Percentiles rank a stretch among this genome's conserved stretches.
phyloP scores from a whole-genome alignment of 2,113 vertebrate species.

The Sinocyclocheilus anshuiensis region DNA sequence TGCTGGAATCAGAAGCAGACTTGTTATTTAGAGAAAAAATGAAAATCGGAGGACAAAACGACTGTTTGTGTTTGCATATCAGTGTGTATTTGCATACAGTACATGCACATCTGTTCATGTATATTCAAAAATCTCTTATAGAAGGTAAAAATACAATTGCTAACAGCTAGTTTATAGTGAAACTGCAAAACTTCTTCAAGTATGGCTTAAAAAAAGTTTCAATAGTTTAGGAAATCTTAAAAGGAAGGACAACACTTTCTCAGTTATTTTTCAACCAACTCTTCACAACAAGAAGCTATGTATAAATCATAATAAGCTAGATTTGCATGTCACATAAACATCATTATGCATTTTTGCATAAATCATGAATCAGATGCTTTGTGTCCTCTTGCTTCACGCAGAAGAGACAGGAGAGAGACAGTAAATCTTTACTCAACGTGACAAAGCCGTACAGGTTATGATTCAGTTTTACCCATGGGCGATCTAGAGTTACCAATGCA shows the following conservation, averaged over 20 bases:
- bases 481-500: slow-evolving; percentile 11
- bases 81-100: slow-evolving; percentile 1
- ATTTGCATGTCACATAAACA: slow-evolving; percentile 37
- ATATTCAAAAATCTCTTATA: background rate
- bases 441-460: slow-evolving; percentile 1
- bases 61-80: slow-evolving; percentile 13
- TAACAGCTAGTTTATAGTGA: background rate
- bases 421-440: slow-evolving; percentile 10
- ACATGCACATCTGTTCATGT: background rate
- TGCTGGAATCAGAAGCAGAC: background rate
- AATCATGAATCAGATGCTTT: slow-evolving; percentile 49
- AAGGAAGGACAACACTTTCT: slow-evolving; percentile 36
- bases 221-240: slow-evolving; percentile 17
- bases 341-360: slow-evolving; percentile 52
- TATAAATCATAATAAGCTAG: slow-evolving; percentile 49
- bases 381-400: background rate
- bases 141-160: slow-evolving; percentile 23
- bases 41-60: background rate
- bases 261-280: slow-evolving; percentile 36
- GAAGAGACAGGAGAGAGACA: background rate
- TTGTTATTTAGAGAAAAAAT: slow-evolving; percentile 45
- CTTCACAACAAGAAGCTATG: slow-evolving; percentile 9
- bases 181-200: slow-evolving; percentile 28
- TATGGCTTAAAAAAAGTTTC: slow-evolving; percentile 18
- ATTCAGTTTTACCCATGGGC: slow-evolving; percentile 6